phyloP scores from a whole-genome alignment of 2,797 vertebrate species.

The Pangasius djambal region DNA sequence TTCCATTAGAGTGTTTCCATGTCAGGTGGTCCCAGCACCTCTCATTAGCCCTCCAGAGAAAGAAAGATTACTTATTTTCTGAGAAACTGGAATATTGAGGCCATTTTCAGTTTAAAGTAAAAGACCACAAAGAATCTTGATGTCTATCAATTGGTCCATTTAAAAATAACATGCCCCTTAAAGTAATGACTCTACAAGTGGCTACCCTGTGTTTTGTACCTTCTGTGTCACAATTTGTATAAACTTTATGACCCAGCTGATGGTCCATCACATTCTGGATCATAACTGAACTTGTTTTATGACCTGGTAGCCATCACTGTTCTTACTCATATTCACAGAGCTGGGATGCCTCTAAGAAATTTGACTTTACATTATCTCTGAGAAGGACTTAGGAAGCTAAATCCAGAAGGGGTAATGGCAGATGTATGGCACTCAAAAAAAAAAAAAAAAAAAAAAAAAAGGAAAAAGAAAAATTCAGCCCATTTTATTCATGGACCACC shows the following conservation, averaged over 20 bases:
- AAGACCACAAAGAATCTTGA: background rate
- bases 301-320: background rate
- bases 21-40: constrained; percentile 71
- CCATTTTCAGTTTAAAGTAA: background rate
- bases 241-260: background rate
- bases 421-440: background rate
- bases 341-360: constrained; percentile 13
- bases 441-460: background rate
- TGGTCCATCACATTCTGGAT: background rate
- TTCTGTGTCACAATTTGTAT: background rate
- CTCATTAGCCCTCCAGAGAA: constrained; percentile 58
- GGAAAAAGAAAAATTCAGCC: background rate
- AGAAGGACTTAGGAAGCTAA: background rate
- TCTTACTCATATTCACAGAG: constrained; percentile 34
- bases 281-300: background rate
- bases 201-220: background rate
- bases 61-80: constrained; percentile 71
- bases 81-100: constrained; percentile 68
- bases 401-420: background rate
- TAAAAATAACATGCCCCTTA: background rate
- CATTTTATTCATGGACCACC: background rate
- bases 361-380: background rate
- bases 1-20: constrained; percentile 71
- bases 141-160: background rate
- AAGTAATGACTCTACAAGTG: background rate